Base-by-base conservation (phyloP, 2,888 invertebrate species). In the Willowsia nigromaculata region DNA sequence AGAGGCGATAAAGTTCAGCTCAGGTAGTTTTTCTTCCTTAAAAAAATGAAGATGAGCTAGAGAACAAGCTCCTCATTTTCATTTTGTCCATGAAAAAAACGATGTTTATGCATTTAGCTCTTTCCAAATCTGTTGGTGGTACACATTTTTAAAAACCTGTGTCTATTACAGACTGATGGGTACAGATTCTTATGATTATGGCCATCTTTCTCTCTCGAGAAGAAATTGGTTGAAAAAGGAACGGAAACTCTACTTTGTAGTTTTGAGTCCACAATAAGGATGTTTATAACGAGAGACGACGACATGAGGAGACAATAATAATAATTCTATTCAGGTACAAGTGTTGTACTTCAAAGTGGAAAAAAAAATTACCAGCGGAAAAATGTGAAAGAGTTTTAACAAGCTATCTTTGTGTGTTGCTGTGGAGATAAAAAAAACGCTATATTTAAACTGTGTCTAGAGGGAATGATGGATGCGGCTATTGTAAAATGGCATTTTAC, bases 1-100 rank as follows among this genome's bases (percentile, higher is more conserved):
- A 80, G 71, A 53, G 65, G 81, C 53, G 87, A 87, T 87, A 87
- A 86, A 87, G 43, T 71, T 71, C 30, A 53, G 53, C 87, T 50
- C 87, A 59, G 81, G 68, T 81, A 62, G 65, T 18, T 27, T 9
- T 22, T 25, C 65, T 85, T 62, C 62, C 6, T 37, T 62, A 18
- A 59, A 33, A n/a, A 76, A 13, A 18, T 11, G 81, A 81, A 43
- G 43, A 74, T 18, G 56, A 84, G 71, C 56, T 47, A 18, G 15
- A 18, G 15, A 76, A 27, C 76, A n/a, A 76, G n/a, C 50, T 68
- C 68, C 68, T 68, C 50, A 68, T 47, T 68, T 83, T 68, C 50
- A 37, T 59, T 43, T 56, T 18, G 2, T 6, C 2, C 68, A 18
- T 7, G 6, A 15, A 62, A 40, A 68, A 40, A 40, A 56, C 50